phyloP scores from a whole-genome alignment of 2,888 invertebrate species.

The Fragum whitleyi region DNA sequence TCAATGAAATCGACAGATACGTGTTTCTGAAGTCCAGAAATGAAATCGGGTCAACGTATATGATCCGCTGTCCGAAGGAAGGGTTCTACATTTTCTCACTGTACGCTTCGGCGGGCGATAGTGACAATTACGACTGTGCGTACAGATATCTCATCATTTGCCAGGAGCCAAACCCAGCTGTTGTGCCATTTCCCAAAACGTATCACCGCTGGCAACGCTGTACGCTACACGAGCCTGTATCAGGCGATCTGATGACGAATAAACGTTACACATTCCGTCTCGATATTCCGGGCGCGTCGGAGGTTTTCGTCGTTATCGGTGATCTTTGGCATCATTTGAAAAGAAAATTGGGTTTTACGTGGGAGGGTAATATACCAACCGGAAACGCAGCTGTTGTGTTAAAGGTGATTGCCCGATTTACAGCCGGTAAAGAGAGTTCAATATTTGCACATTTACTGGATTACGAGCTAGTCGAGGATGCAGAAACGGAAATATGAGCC shows the following conservation, averaged over 20 bases:
- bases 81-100: slow-evolving; percentile 83
- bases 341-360: slow-evolving; percentile 76
- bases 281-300: slow-evolving; percentile 80
- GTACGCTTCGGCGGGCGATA: slow-evolving; percentile 75
- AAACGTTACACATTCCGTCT: slow-evolving; percentile 80
- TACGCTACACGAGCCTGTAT: slow-evolving; percentile 82
- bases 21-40: slow-evolving; percentile 81
- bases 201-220: slow-evolving; percentile 82
- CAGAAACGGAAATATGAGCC: slow-evolving; percentile 78
- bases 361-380: slow-evolving; percentile 81
- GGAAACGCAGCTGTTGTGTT: slow-evolving; percentile 69
- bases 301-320: slow-evolving; percentile 81
- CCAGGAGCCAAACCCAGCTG: slow-evolving; percentile 78
- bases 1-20: slow-evolving; percentile 79
- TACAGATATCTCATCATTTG: slow-evolving; percentile 82
- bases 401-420: slow-evolving; percentile 80
- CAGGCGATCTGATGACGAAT: slow-evolving; percentile 81
- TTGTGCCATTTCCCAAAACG: slow-evolving; percentile 79
- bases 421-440: slow-evolving; percentile 76
- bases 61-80: slow-evolving; percentile 82
- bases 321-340: slow-evolving; percentile 81
- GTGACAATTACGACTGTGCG: slow-evolving; percentile 79
- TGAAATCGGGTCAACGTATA: slow-evolving; percentile 79
- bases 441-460: slow-evolving; percentile 81
- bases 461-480: slow-evolving; percentile 80